These are phyloP conservation scores for Aricia artaxerxes DNA, from an alignment of 2,888 invertebrate species.

Conservation along the genomic window DNA sequence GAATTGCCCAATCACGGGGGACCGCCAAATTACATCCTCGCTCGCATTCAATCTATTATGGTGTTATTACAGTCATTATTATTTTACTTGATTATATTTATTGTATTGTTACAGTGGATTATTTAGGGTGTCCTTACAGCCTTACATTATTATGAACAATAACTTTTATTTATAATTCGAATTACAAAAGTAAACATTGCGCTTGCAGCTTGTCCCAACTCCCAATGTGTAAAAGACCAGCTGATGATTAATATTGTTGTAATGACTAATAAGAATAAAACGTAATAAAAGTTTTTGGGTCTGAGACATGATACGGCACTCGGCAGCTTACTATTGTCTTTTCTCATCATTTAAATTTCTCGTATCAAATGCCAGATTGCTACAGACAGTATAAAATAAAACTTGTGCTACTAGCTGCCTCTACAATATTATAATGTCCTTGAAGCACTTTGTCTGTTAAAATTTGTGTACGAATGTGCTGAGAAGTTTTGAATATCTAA, in stretches of 20 bases:
- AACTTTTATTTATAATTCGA: background rate
- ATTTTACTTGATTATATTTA: background rate
- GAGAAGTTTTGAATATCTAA: no score
- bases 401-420: no score
- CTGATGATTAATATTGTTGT: background rate
- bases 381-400: no score
- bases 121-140: background rate
- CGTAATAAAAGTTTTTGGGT: no score
- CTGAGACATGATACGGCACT: no score
- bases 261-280: background rate
- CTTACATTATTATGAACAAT: background rate
- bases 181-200: background rate
- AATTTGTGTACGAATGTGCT: no score
- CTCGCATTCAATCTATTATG: slow-evolving; percentile 18
- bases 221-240: background rate
- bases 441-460: no score
- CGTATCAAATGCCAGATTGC: no score
- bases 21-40: slow-evolving; percentile 13
- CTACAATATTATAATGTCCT: no score
- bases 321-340: no score
- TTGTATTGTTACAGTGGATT: background rate
- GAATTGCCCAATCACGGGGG: slow-evolving; percentile 45
- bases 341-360: no score
- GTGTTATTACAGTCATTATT: background rate
- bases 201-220: no score